These are phyloP conservation scores for Monopis laevigella DNA, from an alignment of 2,888 invertebrate genomes.

Conservation along the genomic window DNA sequence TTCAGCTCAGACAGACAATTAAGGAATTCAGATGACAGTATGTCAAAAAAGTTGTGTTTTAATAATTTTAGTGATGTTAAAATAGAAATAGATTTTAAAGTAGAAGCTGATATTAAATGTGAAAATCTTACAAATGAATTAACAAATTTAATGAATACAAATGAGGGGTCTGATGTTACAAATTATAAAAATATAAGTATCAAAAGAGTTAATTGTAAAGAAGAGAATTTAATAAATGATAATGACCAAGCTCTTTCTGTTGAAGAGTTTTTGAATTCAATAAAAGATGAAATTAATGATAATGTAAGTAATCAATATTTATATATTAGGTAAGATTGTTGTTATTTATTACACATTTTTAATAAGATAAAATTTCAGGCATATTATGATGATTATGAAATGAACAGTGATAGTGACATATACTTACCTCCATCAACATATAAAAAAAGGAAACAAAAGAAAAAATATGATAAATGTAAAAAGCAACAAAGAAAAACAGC, in stretches of 20 bases:
- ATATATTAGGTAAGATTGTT: no score
- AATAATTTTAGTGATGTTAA: slow-evolving; percentile 33
- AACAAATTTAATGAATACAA: neutral
- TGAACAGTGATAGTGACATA: slow-evolving; percentile 20
- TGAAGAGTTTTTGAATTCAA: slow-evolving; percentile 31
- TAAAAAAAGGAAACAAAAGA: slow-evolving; percentile 16
- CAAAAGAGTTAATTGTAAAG: slow-evolving; percentile 24
- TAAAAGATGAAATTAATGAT: slow-evolving; percentile 28
- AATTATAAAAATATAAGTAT: slow-evolving; percentile 17
- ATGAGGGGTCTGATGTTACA: slow-evolving; percentile 7
- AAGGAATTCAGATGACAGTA: no score
- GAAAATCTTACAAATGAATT: slow-evolving; percentile 20
- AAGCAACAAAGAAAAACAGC: neutral
- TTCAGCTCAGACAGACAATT: no score
- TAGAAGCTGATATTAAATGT: slow-evolving; percentile 15
- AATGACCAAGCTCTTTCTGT: slow-evolving; percentile 20
- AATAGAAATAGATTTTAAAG: slow-evolving; percentile 22
- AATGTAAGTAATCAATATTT: slow-evolving; percentile 13
- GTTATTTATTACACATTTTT: no score
- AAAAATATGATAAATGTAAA: slow-evolving; percentile 5
- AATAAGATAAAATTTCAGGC: slow-evolving; percentile 15
- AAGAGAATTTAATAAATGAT: slow-evolving; percentile 18
- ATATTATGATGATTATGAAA: slow-evolving; percentile 21
- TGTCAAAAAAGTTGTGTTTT: slow-evolving; percentile 22
- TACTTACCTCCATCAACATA: slow-evolving; percentile 16